Evolutionary conservation across 2,113 vertebrate species (phyloP).

Genomic region (Microtus ochrogaster): DNA sequence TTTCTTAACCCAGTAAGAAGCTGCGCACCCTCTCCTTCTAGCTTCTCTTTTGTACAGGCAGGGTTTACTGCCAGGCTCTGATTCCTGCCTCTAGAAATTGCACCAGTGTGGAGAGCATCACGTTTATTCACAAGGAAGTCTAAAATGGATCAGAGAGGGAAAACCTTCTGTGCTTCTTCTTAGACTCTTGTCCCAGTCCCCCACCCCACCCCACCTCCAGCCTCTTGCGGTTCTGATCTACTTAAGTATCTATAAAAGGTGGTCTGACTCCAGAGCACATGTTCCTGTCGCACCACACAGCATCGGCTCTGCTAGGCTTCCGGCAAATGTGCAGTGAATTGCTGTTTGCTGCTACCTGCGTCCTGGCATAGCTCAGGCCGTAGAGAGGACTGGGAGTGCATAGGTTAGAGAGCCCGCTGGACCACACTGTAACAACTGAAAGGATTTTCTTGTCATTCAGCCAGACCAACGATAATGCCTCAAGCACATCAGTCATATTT

Average conservation of each 20-base stretch:
- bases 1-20: not conserved
- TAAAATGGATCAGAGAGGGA: not conserved
- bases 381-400: not conserved
- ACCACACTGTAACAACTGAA: not conserved
- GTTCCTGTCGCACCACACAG: not conserved
- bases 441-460: not conserved
- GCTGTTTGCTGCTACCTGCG: not conserved
- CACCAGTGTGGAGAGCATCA: not conserved
- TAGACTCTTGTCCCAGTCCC: not conserved
- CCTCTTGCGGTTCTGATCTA: not conserved
- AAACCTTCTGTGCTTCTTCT: not conserved
- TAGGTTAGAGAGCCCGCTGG: not conserved
- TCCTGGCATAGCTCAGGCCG: not conserved
- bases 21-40: not conserved
- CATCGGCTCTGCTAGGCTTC: not conserved
- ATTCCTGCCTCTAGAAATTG: not conserved
- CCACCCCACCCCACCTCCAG: accelerated
- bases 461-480: not conserved
- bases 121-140: not conserved
- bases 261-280: not conserved
- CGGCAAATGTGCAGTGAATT: not conserved
- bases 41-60: not conserved
- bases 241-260: not conserved
- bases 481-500: not conserved
- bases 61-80: not conserved